These are phyloP conservation scores for Petrocephalus microphthalmus DNA, from an alignment of 2,113 vertebrate species.

Conservation along the genomic window DNA sequence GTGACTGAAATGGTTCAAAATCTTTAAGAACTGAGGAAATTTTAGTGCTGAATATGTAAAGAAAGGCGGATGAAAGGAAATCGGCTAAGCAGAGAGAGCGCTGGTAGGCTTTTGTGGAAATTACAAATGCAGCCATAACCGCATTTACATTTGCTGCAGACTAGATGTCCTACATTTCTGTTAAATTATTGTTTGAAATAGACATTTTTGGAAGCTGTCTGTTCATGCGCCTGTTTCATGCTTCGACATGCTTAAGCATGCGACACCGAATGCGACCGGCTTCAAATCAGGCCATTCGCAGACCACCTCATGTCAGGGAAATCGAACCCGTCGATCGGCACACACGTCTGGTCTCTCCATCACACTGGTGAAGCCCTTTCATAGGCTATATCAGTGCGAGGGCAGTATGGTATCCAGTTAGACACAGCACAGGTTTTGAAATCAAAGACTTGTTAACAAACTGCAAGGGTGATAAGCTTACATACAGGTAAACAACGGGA, in stretches of 20 bases:
- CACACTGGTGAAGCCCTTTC: background rate
- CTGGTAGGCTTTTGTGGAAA: background rate
- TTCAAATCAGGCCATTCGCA: background rate
- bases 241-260: slow-evolving; percentile 20
- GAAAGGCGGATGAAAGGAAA: background rate
- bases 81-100: background rate
- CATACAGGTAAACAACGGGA: background rate
- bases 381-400: background rate
- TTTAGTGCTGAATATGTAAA: slow-evolving; percentile 5
- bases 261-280: background rate
- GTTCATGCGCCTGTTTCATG: slow-evolving; percentile 21
- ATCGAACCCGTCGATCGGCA: background rate
- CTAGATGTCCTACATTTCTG: background rate
- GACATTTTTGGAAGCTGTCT: background rate
- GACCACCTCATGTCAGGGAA: background rate
- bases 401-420: background rate
- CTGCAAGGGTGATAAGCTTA: background rate
- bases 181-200: slow-evolving; percentile 5
- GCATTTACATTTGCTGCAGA: slow-evolving; percentile 2
- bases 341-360: background rate
- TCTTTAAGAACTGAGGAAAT: background rate
- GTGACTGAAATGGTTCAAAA: background rate
- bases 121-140: background rate
- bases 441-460: background rate
- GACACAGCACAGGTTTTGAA: background rate